These are phyloP conservation scores for Pantala flavescens DNA, from an alignment of 1,140 invertebrate species.

Conservation along the genomic window DNA sequence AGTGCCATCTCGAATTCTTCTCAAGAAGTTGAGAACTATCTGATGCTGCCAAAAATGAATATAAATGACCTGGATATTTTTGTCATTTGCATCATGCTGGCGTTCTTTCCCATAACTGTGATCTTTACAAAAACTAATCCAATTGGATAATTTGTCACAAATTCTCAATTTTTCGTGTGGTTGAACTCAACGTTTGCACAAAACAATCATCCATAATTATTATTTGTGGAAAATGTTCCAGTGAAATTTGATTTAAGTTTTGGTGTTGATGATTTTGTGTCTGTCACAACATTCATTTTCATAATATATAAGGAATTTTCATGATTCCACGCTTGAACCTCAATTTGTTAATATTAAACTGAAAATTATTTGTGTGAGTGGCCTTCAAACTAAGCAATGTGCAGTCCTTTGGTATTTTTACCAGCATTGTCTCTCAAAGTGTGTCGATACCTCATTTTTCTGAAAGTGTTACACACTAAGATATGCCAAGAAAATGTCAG, in stretches of 20 bases:
- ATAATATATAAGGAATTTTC: neutral
- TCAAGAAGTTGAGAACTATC: neutral
- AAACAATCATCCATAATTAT: neutral
- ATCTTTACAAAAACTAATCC: neutral
- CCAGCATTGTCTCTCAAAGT: neutral
- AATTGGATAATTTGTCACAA: neutral
- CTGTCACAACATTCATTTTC: neutral
- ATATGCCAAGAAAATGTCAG: neutral
- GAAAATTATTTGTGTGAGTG: neutral
- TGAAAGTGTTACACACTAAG: neutral
- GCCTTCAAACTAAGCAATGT: neutral
- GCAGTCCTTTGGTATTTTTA: neutral
- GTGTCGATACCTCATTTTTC: slow-evolving; percentile 5
- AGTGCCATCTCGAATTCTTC: neutral
- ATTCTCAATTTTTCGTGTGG: neutral
- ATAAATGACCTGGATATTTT: neutral
- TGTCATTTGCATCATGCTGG: neutral
- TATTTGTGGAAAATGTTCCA: neutral
- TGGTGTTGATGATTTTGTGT: neutral
- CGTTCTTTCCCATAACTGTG: neutral
- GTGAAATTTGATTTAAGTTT: neutral
- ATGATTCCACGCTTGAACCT: neutral
- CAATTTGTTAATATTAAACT: neutral
- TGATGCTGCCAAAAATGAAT: neutral
- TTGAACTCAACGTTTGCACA: neutral